These are phyloP conservation scores for Elgaria multicarinata DNA, from an alignment of 2,113 vertebrate species.

Conservation along the genomic window DNA sequence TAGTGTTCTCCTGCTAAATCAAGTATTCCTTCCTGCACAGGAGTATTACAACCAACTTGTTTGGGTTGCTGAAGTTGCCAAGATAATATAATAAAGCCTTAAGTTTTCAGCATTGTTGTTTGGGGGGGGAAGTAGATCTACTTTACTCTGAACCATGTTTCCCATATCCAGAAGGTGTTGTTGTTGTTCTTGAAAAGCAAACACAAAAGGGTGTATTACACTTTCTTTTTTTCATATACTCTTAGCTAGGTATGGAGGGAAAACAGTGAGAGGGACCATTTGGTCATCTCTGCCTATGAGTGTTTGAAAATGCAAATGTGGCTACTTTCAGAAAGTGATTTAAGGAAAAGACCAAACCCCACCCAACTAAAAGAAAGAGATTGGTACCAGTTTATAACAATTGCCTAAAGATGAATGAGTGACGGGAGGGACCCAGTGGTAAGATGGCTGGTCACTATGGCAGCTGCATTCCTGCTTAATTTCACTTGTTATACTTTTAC, in stretches of 20 bases:
- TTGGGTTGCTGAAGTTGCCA: neutral
- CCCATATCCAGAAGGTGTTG: neutral
- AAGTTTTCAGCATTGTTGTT: neutral
- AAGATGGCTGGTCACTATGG: conserved; percentile 23
- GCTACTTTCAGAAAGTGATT: neutral
- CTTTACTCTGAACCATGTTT: neutral
- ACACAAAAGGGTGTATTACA: conserved; percentile 14
- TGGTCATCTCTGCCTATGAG: conserved; percentile 5
- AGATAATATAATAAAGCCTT: neutral
- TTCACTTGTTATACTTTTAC: conserved; percentile 28
- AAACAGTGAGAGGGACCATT: neutral
- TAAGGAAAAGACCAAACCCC: neutral
- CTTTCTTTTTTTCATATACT: neutral
- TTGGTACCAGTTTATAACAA: neutral
- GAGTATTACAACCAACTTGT: conserved; percentile 22
- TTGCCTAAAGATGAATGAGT: conserved; percentile 26
- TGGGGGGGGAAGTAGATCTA: too few relatives aligned
- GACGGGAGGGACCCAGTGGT: neutral
- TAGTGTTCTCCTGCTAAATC: conserved; percentile 5
- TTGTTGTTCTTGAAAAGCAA: conserved; percentile 4
- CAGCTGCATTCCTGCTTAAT: conserved; percentile 56
- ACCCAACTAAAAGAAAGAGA: neutral
- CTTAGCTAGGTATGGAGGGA: neutral
- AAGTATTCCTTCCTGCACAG: neutral
- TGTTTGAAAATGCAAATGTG: neutral